A percentile compares a stretch with the other conserved stretches of the same genome.
phyloP scores from a whole-genome alignment of 2,797 vertebrate genomes.

The Sebastes steindachneri region DNA sequence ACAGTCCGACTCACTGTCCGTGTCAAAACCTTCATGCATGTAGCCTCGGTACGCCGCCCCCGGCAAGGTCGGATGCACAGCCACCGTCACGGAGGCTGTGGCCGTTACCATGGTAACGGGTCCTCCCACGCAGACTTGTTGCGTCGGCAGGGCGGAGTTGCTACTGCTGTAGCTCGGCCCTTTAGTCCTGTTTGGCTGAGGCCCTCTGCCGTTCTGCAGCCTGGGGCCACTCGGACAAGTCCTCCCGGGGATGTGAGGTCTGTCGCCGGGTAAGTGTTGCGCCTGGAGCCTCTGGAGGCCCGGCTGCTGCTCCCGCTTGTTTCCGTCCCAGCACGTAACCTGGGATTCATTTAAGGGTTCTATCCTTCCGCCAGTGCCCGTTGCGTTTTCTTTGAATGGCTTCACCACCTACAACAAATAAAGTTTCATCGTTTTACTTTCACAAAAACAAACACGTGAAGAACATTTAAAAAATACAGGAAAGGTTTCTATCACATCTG shows the following conservation, averaged over 20 bases:
- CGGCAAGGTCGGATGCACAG: slow-evolving; percentile 91
- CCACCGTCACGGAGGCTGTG: slow-evolving; percentile 94
- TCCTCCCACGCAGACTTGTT: slow-evolving; percentile 49
- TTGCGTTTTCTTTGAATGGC: slow-evolving; percentile 86
- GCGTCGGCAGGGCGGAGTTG: slow-evolving; percentile 54
- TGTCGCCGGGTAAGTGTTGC: slow-evolving; percentile 77
- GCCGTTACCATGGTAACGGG: slow-evolving; percentile 90
- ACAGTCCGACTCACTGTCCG: slow-evolving; percentile 83
- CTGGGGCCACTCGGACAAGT: slow-evolving; percentile 81
- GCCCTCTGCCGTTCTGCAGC: slow-evolving; percentile 78
- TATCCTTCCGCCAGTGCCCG: slow-evolving; percentile 73
- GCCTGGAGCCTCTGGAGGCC: slow-evolving; percentile 61
- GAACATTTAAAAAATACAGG: background rate
- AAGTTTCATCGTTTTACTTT: slow-evolving; percentile 2
- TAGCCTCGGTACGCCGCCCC: slow-evolving; percentile 89
- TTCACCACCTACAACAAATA: slow-evolving; percentile 88
- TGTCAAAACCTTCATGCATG: slow-evolving; percentile 86
- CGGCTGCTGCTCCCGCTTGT: slow-evolving; percentile 69
- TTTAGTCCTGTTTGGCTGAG: slow-evolving; percentile 85
- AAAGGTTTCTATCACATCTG: background rate
- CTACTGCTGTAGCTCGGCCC: slow-evolving; percentile 76
- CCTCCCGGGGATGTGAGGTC: slow-evolving; percentile 80
- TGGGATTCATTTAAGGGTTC: slow-evolving; percentile 74
- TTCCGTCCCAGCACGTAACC: slow-evolving; percentile 72
- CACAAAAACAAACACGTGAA: slow-evolving; percentile 4